Conservation (phyloP, 1,140 invertebrate genomes). For the Pantala flavescens region DNA sequence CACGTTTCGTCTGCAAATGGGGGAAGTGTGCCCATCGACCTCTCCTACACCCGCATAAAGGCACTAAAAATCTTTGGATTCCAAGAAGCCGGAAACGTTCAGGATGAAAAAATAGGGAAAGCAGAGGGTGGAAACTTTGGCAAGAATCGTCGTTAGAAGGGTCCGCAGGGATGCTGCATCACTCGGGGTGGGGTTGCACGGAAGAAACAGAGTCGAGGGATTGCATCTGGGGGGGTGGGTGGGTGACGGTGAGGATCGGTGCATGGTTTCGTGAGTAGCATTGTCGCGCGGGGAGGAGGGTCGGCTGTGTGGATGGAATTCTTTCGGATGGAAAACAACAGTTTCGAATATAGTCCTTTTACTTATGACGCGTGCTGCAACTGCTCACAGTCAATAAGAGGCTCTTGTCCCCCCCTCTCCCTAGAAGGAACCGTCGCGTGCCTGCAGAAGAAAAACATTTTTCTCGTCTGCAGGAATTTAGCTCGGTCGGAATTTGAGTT, state of each 20-base stretch:
- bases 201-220: too few species aligned
- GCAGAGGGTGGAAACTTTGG: neutral
- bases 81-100: slow-evolving; percentile 2
- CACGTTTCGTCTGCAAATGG: neutral
- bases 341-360: neutral
- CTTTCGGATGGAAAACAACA: neutral
- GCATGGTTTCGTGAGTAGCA: too few species aligned
- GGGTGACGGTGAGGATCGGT: too few species aligned
- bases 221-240: too few species aligned
- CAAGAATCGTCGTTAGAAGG: neutral
- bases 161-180: neutral
- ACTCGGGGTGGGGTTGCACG: too few species aligned
- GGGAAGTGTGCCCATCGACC: neutral
- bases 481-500: too few species aligned
- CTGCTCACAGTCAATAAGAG: neutral
- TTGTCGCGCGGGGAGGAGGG: neutral
- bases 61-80: slow-evolving; percentile 3
- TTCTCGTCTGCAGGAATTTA: too few species aligned
- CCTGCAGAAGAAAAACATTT: neutral
- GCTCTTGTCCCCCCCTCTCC: neutral
- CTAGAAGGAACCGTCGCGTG: neutral
- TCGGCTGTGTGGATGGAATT: neutral
- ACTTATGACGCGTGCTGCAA: neutral
- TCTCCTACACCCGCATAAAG: neutral
- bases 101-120: neutral